A percentile compares a stretch with the other conserved stretches of the same genome.
phyloP scores from a whole-genome alignment of 2,113 vertebrate genomes.

The human (Homo sapiens) region DNA sequence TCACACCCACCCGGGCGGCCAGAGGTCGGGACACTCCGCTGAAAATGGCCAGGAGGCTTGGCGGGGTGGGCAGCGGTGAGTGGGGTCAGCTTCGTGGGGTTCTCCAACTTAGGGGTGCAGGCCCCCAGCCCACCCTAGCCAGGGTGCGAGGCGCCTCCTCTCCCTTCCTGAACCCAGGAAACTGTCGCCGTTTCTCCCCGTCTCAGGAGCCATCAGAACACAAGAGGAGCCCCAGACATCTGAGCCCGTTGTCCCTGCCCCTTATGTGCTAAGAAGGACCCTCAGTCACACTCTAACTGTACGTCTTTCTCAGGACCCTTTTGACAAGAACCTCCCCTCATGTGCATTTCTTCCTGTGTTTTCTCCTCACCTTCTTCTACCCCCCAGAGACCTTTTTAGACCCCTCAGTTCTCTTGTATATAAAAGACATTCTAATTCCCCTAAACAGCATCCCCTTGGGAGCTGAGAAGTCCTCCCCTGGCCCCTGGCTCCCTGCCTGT shows the following conservation, averaged over 20 bases:
- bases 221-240: neutral
- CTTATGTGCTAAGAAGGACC: fast-evolving
- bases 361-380: neutral
- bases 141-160: fast-evolving
- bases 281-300: fast-evolving
- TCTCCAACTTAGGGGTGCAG: neutral
- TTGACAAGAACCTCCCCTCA: neutral
- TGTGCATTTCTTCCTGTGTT: neutral
- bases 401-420: neutral
- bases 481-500: neutral
- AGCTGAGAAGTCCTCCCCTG: fast-evolving
- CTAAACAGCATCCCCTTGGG: neutral
- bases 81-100: too few species aligned
- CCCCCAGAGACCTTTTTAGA: neutral
- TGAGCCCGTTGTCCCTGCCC: neutral
- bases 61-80: neutral
- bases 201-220: neutral
- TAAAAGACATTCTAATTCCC: neutral
- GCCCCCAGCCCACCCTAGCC: neutral
- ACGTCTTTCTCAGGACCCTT: neutral
- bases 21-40: neutral
- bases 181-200: neutral
- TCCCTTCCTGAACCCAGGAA: neutral
- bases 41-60: neutral
- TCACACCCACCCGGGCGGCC: neutral